Base-by-base conservation (phyloP, 2,888 invertebrate genomes). In the Hyppa rectilinea region DNA sequence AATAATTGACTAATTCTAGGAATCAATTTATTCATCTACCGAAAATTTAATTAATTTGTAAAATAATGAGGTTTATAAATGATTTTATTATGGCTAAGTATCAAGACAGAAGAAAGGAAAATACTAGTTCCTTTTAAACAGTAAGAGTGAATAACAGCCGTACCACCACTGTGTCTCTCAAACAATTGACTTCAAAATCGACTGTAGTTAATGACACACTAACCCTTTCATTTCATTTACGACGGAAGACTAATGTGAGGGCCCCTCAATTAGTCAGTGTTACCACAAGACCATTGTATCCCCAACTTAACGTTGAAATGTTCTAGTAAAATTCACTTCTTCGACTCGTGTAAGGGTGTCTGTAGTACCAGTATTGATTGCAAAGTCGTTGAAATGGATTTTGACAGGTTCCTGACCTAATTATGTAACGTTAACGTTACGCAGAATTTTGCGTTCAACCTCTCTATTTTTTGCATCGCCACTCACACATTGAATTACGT, bases 181-280 rank as follows among this genome's bases (percentile, higher is more conserved):
- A 62, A 78, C 49, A 53, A 38, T 62, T 63, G 40, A 65, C 55
- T 71, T 70, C 52, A 65, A 74, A 78, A 82, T 82, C 20, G 31
- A 65, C 65, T 43, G 67, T 52, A 76, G 66, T 69, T 61, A 78
- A 78, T 52, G 63, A 66, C 65, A 64, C 47, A 82, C 68, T 61
- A 64, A 72, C 85, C 85, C 85, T 85, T 68, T 82, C 85, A 76
- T 83, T 80, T 80, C 66, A 82, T 80, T 83, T 77, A 69, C 61
- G 58, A 73, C 63, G n/a, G 59, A 43, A 72, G 65, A 85, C 62
- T 83, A 71, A 85, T 82, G 85, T 72, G 76, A 52, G 34, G 75
- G 43, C 40, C 71, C 53, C 26, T 64, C 85, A 75, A 83, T 85
- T 85, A 83, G 80, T 83, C 80, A 82, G 56, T 67, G 77, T 71